Base-by-base conservation (phyloP, 1,140 invertebrate species). In the Medauroidea extradentata region DNA sequence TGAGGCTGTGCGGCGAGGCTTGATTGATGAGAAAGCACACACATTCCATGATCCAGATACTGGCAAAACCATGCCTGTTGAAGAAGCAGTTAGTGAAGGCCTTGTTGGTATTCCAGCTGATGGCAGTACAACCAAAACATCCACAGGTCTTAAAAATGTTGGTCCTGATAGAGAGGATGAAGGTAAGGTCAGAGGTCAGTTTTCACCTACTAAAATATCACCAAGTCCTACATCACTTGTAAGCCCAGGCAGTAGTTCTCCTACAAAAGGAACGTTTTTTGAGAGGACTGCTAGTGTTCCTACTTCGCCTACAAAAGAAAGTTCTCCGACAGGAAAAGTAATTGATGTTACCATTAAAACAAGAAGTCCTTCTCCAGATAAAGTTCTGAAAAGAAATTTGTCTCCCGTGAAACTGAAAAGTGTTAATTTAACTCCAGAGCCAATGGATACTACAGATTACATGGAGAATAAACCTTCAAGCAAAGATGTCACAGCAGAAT, bases 41-140 rank as follows among this genome's bases (percentile, higher is more conserved):
- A 86, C 88, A 1, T 96, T 93, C 72, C 86, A 80, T 41, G 88
- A 95, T 74, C 88, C 88, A 4, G 81, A 81, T 55, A 90, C 85
- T 19, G 87, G 87, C 23, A 82, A 85, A 67, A 79, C 85, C 7
- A 84, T 94, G 64, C 82, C 86, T 1, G 85, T 96, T 46, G 85
- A 92, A 69, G 88, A 92, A 73, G 93, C 93, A 0, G 81, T 96
- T 42, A 82, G 84, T 62, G 81, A 88, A 71, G 85, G 84, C 8
- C 71, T 86, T 34, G 65, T 89, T 59, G 62, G 41, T 54, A 79
- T 81, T n/a, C 78, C 84, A 1, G 83, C 85, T 49, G 79, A 83
- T 61, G 70, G 74, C 21, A 34, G 42, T 25, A 29, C 42, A 23
- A 39, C 39, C 19, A 14, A 2, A 16, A 38, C 53, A 24, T 21